A percentile compares a stretch with the other conserved stretches of the same genome.
phyloP scores from a whole-genome alignment of 2,888 invertebrate genomes.

The Drosophila neutralis region DNA sequence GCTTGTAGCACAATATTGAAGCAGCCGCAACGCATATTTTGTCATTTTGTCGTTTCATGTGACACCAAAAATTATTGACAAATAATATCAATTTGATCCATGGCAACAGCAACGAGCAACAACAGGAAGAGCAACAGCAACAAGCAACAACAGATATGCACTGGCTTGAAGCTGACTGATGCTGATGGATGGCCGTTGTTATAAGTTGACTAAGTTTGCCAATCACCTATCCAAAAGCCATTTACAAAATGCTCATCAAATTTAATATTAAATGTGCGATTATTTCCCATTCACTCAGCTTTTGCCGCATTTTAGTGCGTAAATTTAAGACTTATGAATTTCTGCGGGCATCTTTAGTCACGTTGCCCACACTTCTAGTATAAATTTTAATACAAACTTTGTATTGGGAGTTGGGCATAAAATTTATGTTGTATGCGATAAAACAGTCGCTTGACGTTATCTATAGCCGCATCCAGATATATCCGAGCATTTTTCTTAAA shows the following conservation, averaged over 20 bases:
- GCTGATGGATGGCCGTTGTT: constrained; percentile 60
- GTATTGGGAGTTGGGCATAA: not conserved
- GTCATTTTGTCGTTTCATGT: constrained; percentile 38
- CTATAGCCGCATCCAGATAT: constrained; percentile 1
- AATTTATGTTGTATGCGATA: not conserved
- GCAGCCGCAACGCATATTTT: constrained; percentile 54
- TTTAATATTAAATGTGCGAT: constrained; percentile 13
- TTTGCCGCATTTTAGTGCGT: not conserved
- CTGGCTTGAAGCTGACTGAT: constrained; percentile 51
- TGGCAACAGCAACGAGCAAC: constrained; percentile 25
- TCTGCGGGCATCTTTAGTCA: not conserved
- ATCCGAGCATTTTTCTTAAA: not conserved
- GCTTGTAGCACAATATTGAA: constrained; percentile 23
- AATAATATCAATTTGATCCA: constrained; percentile 70
- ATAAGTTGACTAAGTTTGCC: constrained; percentile 26
- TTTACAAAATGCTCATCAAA: constrained; percentile 11
- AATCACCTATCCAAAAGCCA: constrained; percentile 15
- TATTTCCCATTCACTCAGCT: constrained; percentile 5
- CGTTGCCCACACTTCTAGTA: not conserved
- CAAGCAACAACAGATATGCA: constrained; percentile 15
- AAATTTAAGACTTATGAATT: not conserved
- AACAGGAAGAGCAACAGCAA: constrained; percentile 7
- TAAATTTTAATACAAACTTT: not conserved
- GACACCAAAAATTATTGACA: constrained; percentile 60
- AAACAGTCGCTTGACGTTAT: not conserved